Evolutionary conservation across 1,140 invertebrate genomes (phyloP), one percentile per base, ranked within the genome.

Genomic region (Drosophila ogumai): DNA sequence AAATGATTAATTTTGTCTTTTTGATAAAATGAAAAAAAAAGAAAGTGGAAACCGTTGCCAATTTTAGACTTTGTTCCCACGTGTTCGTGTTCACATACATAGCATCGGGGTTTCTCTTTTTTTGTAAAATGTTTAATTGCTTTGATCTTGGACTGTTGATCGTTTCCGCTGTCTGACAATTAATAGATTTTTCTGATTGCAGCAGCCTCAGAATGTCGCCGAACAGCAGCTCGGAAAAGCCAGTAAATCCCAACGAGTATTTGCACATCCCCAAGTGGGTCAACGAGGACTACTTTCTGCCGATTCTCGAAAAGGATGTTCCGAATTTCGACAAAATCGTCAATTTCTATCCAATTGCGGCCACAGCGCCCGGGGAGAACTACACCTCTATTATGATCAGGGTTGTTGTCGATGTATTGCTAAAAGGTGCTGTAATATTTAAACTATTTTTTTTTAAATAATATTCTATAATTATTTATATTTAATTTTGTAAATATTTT

Each of bases 221-320:
- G 0, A 87, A 79, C 36, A 76, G 31, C 34, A 78, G 28, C 22
- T 49, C 66, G 3, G 50, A 31, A 3, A 81, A 73, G 9, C 61
- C 64, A 0, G 9, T 36, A 8, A 90, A 80, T 78, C 90, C 90
- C 12, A 91, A 91, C 25, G 72, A 91, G 25, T 34, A 65, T 41
- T 56, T 91, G 0, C 22, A 41, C 3, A 91, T 92, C 28, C 93
- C 92, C 38, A 64, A 91, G 52, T 94, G 94, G 94, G 66, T 94
- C 31, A 93, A 93, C 71, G 69, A 82, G 50, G 88, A 93, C 22
- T 94, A 94, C 40, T 78, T 93, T 3, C 76, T 93, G 38, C 91
- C 91, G 34, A 81, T 93, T 28, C 57, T 94, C 2, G 91, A 91
- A 41, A 82, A 93, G 69, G 76, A 92, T 68, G 75, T 88, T 9